phyloP scores from a whole-genome alignment of 2,888 invertebrate species.

The Stenodera caucasica region DNA sequence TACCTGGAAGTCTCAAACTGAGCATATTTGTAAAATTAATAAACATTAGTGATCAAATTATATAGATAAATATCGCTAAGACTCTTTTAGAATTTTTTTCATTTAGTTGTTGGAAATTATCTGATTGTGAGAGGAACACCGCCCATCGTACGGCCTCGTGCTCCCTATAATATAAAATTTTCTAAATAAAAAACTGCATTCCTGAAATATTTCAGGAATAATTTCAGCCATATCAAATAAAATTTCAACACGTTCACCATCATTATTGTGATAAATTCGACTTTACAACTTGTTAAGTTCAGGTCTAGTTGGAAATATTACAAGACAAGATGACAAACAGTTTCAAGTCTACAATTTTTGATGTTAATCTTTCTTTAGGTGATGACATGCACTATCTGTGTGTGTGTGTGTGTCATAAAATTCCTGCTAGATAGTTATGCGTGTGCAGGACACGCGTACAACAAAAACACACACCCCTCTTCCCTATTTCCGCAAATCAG shows the following conservation, averaged over 20 bases:
- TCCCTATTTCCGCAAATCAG: constrained; percentile 24
- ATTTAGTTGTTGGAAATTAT: too few relatives aligned
- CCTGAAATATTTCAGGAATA: neutral
- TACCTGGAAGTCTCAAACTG: neutral
- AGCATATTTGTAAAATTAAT: neutral
- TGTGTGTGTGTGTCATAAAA: too few relatives aligned
- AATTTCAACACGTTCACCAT: too few relatives aligned
- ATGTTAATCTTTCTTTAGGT: neutral
- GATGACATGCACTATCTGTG: too few relatives aligned
- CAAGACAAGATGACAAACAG: constrained; percentile 1
- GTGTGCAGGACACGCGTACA: constrained; percentile 33
- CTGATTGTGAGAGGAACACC: too few relatives aligned
- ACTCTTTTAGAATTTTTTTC: too few relatives aligned
- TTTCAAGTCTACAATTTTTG: too few relatives aligned
- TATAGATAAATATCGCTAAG: neutral
- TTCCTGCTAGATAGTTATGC: too few relatives aligned
- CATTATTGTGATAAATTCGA: too few relatives aligned
- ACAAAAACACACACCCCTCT: neutral
- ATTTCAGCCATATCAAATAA: neutral
- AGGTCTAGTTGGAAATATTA: neutral
- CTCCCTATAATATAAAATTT: too few relatives aligned
- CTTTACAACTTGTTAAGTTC: too few relatives aligned
- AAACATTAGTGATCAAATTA: neutral
- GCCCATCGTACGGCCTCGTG: too few relatives aligned
- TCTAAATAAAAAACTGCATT: neutral